A percentile compares a stretch with the other conserved stretches of the same genome.
Conservation (phyloP, 2,797 vertebrate species). For the Trachurus trachurus region DNA sequence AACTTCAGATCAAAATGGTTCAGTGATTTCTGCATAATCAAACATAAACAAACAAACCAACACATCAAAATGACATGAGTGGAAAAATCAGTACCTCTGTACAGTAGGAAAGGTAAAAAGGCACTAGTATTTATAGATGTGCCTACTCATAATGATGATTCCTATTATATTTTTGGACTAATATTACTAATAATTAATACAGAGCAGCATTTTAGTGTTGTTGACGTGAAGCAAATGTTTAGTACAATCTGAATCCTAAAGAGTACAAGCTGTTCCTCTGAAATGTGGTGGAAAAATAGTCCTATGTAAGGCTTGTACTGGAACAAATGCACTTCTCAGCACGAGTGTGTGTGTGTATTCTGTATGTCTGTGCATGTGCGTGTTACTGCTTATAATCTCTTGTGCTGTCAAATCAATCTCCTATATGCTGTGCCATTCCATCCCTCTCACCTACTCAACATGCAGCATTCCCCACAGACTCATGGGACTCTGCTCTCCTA, state of each 20-base stretch:
- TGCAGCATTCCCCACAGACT: constrained; percentile 80
- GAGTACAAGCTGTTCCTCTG: background rate
- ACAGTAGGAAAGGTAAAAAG: background rate
- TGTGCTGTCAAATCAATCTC: constrained; percentile 69
- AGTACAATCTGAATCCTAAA: background rate
- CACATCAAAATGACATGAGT: too few species aligned
- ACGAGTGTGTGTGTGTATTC: constrained; percentile 3
- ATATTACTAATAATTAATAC: background rate
- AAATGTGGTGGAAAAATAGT: background rate
- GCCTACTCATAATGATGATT: too few species aligned
- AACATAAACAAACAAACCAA: too few species aligned
- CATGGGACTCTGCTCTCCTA: constrained; percentile 86
- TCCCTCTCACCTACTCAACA: constrained; percentile 70
- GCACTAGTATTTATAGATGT: too few species aligned
- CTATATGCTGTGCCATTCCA: constrained; percentile 63
- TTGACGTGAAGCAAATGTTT: too few species aligned
- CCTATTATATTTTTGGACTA: too few species aligned
- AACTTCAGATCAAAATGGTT: too few species aligned
- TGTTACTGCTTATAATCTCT: constrained; percentile 57
- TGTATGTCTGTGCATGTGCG: constrained; percentile 28
- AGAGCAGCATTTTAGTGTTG: too few species aligned
- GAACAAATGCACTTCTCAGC: constrained; percentile 16
- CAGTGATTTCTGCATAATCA: too few species aligned
- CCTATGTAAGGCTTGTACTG: background rate
- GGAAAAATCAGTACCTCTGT: background rate